Evolutionary conservation across 2,888 invertebrate genomes (phyloP).

Genomic region (Parelbella ahira): DNA sequence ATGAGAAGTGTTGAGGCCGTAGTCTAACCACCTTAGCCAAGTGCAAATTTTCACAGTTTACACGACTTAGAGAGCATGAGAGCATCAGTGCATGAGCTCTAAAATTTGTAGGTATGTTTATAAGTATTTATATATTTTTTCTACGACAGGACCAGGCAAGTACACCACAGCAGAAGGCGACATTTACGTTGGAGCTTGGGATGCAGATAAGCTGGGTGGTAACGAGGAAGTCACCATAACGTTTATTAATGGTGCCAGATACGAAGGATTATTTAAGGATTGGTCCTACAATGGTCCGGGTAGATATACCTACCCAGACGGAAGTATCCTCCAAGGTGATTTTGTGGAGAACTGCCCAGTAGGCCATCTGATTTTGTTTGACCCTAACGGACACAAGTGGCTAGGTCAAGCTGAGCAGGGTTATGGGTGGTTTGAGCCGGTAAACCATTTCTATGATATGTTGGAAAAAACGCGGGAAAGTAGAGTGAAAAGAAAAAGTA

Average conservation of each 20-base stretch:
- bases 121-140: no score
- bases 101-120: no score
- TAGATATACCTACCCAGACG: slow-evolving; percentile 74
- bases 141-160: slow-evolving; percentile 75
- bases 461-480: slow-evolving; percentile 44
- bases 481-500: slow-evolving; percentile 23
- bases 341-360: slow-evolving; percentile 76
- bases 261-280: slow-evolving; percentile 69
- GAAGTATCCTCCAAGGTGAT: slow-evolving; percentile 60
- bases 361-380: slow-evolving; percentile 60
- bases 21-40: no score
- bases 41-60: no score
- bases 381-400: slow-evolving; percentile 79
- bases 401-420: slow-evolving; percentile 63
- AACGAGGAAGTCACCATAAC: slow-evolving; percentile 50
- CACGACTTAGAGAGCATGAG: no score
- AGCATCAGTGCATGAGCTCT: no score
- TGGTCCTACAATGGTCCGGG: slow-evolving; percentile 72
- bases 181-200: slow-evolving; percentile 78
- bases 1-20: no score
- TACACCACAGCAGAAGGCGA: slow-evolving; percentile 82
- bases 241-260: slow-evolving; percentile 71
- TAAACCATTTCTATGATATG: slow-evolving; percentile 64
- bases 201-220: slow-evolving; percentile 68
- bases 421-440: slow-evolving; percentile 59